These are phyloP conservation scores for Periplaneta americana DNA, from an alignment of 1,140 invertebrate species.

Conservation along the genomic window DNA sequence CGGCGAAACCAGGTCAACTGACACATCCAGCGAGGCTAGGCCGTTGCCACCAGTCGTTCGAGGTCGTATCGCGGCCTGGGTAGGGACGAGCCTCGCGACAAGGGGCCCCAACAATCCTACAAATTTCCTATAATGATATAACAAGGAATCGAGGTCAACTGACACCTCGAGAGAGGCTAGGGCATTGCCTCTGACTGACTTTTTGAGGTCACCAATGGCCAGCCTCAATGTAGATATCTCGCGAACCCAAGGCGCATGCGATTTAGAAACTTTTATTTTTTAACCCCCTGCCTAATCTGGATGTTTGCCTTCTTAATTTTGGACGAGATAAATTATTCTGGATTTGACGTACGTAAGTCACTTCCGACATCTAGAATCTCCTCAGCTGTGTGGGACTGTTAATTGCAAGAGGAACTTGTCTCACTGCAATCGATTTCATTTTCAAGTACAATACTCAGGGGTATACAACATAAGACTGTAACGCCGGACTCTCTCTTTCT, in stretches of 20 bases:
- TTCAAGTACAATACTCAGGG: too few relatives aligned
- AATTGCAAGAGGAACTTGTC: too few relatives aligned
- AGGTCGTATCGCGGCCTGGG: background rate
- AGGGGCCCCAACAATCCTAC: background rate
- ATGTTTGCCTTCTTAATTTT: background rate
- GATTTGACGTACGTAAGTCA: background rate
- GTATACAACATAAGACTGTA: too few relatives aligned
- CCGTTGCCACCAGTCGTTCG: background rate
- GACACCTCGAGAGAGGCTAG: conserved; percentile 9
- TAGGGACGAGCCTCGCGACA: background rate
- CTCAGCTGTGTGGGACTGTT: too few relatives aligned
- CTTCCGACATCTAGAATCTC: too few relatives aligned
- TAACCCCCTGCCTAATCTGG: background rate
- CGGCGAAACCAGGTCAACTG: background rate
- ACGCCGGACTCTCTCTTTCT: too few relatives aligned
- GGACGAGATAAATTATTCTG: background rate
- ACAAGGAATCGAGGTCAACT: conserved; percentile 7
- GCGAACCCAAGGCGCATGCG: background rate
- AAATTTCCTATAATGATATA: background rate
- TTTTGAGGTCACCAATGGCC: conserved; percentile 11
- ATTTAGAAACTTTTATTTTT: background rate
- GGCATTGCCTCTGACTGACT: conserved; percentile 14
- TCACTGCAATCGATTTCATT: too few relatives aligned
- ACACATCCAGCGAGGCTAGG: background rate
- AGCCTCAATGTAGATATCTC: conserved; percentile 7